phyloP scores from a whole-genome alignment of 2,797 vertebrate genomes.

The Tarsius wallacei region DNA sequence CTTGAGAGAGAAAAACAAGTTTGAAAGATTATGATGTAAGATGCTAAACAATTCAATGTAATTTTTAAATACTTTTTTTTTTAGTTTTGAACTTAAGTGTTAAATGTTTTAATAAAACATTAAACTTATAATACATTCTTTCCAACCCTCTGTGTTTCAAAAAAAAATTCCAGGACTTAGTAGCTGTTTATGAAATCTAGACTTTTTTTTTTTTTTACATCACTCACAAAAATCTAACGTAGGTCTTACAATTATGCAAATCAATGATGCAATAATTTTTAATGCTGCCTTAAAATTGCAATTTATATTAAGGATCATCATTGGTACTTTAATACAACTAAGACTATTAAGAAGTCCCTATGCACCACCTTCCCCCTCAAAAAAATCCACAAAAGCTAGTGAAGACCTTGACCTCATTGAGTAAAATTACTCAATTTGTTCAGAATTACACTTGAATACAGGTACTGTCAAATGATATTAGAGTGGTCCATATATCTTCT shows the following conservation, averaged over 20 bases:
- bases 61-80: background rate
- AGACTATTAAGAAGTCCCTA: slow-evolving; percentile 82
- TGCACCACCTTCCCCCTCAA: background rate
- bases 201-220: slow-evolving; percentile 81
- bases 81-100: slow-evolving; percentile 34
- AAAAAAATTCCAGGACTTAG: slow-evolving; percentile 50
- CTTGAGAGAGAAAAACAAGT: background rate
- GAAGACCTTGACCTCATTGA: slow-evolving; percentile 88
- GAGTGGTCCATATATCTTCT: slow-evolving; percentile 70
- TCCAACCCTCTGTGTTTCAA: slow-evolving; percentile 22
- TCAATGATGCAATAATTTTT: slow-evolving; percentile 85
- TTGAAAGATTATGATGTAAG: background rate
- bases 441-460: slow-evolving; percentile 88
- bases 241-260: slow-evolving; percentile 81
- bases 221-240: slow-evolving; percentile 81
- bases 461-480: slow-evolving; percentile 76
- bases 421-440: slow-evolving; percentile 89
- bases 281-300: slow-evolving; percentile 87
- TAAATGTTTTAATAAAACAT: slow-evolving; percentile 56
- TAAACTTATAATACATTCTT: slow-evolving; percentile 3
- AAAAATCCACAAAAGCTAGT: slow-evolving; percentile 80
- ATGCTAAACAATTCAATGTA: slow-evolving; percentile 3
- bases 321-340: slow-evolving; percentile 87
- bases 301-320: slow-evolving; percentile 88
- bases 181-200: slow-evolving; percentile 28